phyloP scores from a whole-genome alignment of 2,797 vertebrate genomes.

The Furcifer pardalis region DNA sequence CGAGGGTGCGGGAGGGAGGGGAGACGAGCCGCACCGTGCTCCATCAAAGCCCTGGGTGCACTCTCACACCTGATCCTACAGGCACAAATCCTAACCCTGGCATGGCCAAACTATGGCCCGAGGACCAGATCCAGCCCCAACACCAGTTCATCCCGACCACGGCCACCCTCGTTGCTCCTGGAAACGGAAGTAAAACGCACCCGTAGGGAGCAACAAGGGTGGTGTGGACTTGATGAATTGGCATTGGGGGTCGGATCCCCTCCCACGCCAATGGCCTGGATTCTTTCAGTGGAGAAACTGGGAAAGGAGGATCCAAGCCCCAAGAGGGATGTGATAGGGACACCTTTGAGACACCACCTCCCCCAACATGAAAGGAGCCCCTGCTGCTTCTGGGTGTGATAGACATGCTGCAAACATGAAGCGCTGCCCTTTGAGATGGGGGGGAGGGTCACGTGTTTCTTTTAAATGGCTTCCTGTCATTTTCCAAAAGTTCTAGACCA shows the following conservation, averaged over 20 bases:
- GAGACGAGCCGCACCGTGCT: neutral
- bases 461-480: too few relatives aligned
- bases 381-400: slow-evolving; percentile 1
- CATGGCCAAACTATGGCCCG: too few relatives aligned
- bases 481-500: too few relatives aligned
- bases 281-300: neutral
- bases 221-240: too few relatives aligned
- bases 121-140: too few relatives aligned
- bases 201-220: too few relatives aligned
- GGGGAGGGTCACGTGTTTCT: too few relatives aligned
- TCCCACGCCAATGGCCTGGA: neutral
- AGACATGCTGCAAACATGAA: neutral
- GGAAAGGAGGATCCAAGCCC: neutral
- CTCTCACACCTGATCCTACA: neutral
- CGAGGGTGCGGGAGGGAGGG: neutral
- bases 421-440: neutral
- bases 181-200: too few relatives aligned
- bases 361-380: neutral
- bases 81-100: neutral
- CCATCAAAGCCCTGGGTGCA: too few relatives aligned
- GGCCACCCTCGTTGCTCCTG: too few relatives aligned
- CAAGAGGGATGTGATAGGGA: neutral
- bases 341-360: slow-evolving; percentile 2
- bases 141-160: too few relatives aligned
- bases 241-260: too few relatives aligned